Base-by-base conservation (phyloP, 1,140 invertebrate genomes). In the Cotesia chilonis region DNA sequence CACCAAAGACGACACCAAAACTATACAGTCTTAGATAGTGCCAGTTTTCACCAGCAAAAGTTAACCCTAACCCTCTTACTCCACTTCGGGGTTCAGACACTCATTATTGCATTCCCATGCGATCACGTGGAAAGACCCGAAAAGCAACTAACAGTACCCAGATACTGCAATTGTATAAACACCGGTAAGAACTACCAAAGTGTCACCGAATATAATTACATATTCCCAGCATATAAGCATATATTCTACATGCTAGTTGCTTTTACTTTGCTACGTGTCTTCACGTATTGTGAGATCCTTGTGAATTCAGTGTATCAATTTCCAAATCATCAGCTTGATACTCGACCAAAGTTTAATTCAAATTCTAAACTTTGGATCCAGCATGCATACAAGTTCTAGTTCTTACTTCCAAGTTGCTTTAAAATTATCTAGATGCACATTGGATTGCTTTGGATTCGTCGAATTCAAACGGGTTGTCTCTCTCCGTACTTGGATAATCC, bases 201-300 rank as follows among this genome's bases (percentile, higher is more conserved):
- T 71, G 47, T 41, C 5, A 5, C 6, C 10, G 10, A 47, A 47
- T 47, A 47, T 28, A 67, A 66, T 54, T 37, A 59, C 9, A 28
- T 67, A 59, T 63, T 28, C 65, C 60, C 70, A 66, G 68, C 75
- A 76, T 82, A 85, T 86, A 86, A 86, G 74, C 84, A 14, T 14
- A 14, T 82, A 87, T 87, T 87, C 84, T 77, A 77, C 69, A 68
- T 77, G 82, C 81, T 80, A 47, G 66, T 68, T 68, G 82, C 80
- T 84, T 84, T 85, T 85, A 80, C 81, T 84, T 84, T 84, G 77
- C 80, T 85, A 85, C 84, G 84, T 86, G 84, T 80, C 51, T 59
- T 20, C 47, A 12, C 66, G 17, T 68, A 52, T 51, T 65, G 51
- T 41, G 65, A 68, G 65, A 55, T 68, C 54, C 55, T 55, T 54